Conservation (phyloP, 1,140 invertebrate genomes). For the Coenobita brevimanus region DNA sequence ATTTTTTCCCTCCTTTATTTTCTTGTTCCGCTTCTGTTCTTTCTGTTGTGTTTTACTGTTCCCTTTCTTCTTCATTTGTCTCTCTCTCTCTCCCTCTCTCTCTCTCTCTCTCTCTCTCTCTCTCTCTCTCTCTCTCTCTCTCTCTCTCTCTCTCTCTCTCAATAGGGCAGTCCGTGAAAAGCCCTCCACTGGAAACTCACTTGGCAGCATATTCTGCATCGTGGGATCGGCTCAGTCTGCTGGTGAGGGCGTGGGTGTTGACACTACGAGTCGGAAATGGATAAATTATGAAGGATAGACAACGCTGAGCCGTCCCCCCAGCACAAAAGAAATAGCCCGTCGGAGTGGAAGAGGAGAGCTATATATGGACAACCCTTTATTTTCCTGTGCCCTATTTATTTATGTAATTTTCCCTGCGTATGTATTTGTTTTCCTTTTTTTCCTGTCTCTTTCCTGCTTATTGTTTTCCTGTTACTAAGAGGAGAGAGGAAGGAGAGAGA, state of each 20-base stretch:
- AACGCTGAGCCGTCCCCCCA: too few species aligned
- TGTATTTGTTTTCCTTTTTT: neutral
- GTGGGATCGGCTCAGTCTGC: too few species aligned
- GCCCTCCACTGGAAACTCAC: too few species aligned
- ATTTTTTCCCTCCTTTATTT: neutral
- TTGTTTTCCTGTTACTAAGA: neutral
- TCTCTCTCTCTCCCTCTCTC: neutral
- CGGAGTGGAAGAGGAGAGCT: too few species aligned
- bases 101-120: slow-evolving; percentile 5
- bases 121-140: neutral
- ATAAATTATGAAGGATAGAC: too few species aligned
- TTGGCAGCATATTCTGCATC: too few species aligned
- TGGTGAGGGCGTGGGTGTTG: too few species aligned
- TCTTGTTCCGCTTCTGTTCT: neutral
- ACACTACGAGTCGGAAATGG: too few species aligned
- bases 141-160: neutral
- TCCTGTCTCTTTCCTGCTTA: neutral
- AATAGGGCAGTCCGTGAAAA: too few species aligned
- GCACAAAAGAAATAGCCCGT: too few species aligned
- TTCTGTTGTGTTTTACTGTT: neutral
- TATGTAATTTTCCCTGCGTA: neutral
- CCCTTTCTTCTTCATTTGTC: neutral
- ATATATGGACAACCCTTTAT: too few species aligned
- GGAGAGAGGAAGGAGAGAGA: neutral
- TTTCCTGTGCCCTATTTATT: neutral